Evolutionary conservation across 2,113 vertebrate species (phyloP).

Genomic region (Burhinus oedicnemus): DNA sequence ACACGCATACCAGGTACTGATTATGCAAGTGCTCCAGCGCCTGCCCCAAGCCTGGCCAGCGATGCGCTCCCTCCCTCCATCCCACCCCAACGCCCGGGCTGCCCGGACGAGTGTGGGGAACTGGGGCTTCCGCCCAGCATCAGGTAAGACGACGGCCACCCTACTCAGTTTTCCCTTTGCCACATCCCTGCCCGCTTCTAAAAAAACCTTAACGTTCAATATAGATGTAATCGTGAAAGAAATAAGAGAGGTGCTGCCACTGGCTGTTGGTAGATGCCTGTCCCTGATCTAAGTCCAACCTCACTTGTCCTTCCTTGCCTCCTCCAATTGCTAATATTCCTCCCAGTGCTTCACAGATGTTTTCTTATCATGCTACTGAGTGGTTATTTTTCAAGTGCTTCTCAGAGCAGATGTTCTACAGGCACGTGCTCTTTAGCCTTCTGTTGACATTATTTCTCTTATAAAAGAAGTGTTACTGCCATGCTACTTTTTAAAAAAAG

Average conservation of each 20-base stretch:
- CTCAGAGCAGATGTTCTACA: conserved; percentile 40
- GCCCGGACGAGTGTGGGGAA: neutral
- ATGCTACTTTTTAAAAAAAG: neutral
- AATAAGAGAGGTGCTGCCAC: neutral
- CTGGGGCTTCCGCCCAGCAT: neutral
- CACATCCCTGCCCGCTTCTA: neutral
- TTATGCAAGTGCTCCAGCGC: neutral
- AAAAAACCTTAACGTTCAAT: neutral
- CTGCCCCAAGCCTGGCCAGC: neutral
- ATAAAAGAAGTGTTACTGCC: neutral
- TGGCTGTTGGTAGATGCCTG: neutral
- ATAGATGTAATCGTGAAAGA: neutral
- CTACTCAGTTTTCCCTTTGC: neutral
- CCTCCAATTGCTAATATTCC: conserved; percentile 43
- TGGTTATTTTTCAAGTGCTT: conserved; percentile 39
- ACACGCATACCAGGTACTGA: neutral
- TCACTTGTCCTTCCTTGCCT: conserved; percentile 27
- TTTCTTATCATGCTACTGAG: conserved; percentile 52
- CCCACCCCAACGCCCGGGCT: neutral
- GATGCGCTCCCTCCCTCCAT: neutral
- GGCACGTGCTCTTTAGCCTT: neutral
- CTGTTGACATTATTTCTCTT: neutral
- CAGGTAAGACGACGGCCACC: neutral
- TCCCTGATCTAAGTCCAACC: neutral
- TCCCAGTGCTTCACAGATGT: conserved; percentile 54